A percentile compares a stretch with the other conserved stretches of the same genome.
Conservation (phyloP, 2,113 vertebrate genomes). For the Tretioscincus oriximinensis region DNA sequence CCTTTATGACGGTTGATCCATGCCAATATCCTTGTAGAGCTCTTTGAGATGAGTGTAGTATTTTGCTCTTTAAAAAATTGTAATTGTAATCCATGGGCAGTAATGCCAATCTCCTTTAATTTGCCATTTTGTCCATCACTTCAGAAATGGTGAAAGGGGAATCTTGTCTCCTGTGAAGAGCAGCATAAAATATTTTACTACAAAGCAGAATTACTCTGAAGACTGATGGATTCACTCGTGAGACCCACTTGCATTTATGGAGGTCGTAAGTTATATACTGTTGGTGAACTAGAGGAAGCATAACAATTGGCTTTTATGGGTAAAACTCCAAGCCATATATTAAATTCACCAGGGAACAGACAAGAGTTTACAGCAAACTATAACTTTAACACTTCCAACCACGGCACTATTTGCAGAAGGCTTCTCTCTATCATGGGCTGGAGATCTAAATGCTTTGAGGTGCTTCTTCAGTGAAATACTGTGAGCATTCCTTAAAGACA, state of each 20-base stretch:
- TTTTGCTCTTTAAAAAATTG: background rate
- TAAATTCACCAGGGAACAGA: conserved; percentile 66
- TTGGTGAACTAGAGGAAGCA: conserved; percentile 55
- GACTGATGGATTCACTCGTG: conserved; percentile 70
- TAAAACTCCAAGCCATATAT: conserved; percentile 71
- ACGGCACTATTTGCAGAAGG: conserved; percentile 54
- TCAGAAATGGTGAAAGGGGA: background rate
- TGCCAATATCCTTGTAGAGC: background rate
- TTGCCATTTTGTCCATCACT: background rate
- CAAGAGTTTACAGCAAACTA: conserved; percentile 64
- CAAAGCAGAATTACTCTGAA: conserved; percentile 71
- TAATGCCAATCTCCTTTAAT: background rate
- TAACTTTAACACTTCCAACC: conserved; percentile 69
- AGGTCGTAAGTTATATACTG: conserved; percentile 71
- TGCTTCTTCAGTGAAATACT: accelerated
- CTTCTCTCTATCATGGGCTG: conserved; percentile 46
- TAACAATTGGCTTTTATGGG: conserved; percentile 72
- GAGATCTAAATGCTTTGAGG: conserved; percentile 26
- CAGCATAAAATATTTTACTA: conserved; percentile 69
- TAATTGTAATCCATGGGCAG: background rate
- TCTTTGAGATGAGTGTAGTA: background rate
- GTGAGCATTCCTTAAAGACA: background rate
- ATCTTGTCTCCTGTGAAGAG: conserved; percentile 16
- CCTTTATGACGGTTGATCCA: background rate
- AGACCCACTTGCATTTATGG: conserved; percentile 76